Conservation (phyloP, 1,140 invertebrate species). For the Hylaeus anthracinus region DNA sequence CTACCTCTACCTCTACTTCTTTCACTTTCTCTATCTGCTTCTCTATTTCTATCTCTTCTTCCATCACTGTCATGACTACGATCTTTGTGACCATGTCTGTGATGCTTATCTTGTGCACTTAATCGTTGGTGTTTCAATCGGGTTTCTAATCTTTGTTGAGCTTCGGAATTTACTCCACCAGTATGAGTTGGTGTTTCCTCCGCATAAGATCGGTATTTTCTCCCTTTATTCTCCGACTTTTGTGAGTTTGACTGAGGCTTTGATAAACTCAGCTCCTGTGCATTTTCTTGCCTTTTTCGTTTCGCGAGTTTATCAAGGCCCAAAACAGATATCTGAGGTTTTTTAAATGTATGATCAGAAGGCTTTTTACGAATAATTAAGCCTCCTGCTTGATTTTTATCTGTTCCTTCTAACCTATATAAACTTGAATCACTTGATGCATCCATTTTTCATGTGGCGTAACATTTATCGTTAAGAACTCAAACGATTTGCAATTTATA, state of each 20-base stretch:
- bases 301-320: conserved; percentile 94
- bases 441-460: background rate
- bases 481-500: background rate
- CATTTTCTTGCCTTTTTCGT: conserved; percentile 84
- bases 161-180: conserved; percentile 92
- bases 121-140: conserved; percentile 84
- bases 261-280: conserved; percentile 57
- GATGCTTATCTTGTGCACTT: conserved; percentile 68
- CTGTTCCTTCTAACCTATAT: conserved; percentile 91
- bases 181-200: conserved; percentile 97
- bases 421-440: conserved; percentile 81
- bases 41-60: conserved; percentile 66
- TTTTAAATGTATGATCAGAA: conserved; percentile 86
- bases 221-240: conserved; percentile 74
- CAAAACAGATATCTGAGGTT: conserved; percentile 89
- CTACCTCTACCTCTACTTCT: conserved; percentile 70
- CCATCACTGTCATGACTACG: conserved; percentile 68
- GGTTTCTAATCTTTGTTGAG: conserved; percentile 86
- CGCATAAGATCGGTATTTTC: conserved; percentile 88
- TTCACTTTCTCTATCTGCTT: conserved; percentile 70
- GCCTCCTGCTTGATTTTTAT: conserved; percentile 87
- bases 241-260: conserved; percentile 72
- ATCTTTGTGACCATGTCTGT: conserved; percentile 62
- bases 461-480: background rate
- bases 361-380: conserved; percentile 91